A percentile compares a stretch with the other conserved stretches of the same genome.
These are phyloP conservation scores for Ceratosolen solmsi DNA, from an alignment of 1,140 invertebrate genomes.

Conservation along the genomic window DNA sequence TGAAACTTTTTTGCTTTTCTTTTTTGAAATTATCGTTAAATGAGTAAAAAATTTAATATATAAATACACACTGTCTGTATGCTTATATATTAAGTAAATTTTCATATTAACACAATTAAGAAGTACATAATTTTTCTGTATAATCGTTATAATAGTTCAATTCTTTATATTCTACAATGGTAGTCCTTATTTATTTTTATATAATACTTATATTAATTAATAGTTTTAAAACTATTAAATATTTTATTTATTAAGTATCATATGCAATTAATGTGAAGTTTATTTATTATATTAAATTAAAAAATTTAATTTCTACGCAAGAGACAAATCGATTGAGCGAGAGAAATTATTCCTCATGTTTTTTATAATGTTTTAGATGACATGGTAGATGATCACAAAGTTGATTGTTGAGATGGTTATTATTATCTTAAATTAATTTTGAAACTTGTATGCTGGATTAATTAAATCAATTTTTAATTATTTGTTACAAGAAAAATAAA, in stretches of 20 bases:
- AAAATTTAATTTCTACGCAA: constrained; percentile 23
- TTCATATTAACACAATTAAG: background rate
- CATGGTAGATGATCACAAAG: constrained; percentile 17
- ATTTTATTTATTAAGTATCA: constrained; percentile 4
- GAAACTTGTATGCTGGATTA: constrained; percentile 10
- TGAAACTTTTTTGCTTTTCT: constrained; percentile 53
- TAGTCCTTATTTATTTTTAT: background rate
- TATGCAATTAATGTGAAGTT: background rate
- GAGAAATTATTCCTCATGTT: constrained; percentile 27
- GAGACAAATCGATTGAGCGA: constrained; percentile 49
- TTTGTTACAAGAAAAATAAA: background rate
- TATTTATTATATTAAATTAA: constrained; percentile 6
- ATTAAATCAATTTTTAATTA: background rate
- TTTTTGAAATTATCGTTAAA: constrained; percentile 3
- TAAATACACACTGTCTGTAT: background rate
- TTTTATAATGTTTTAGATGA: background rate
- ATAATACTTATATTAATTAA: constrained; percentile 14
- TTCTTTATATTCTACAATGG: background rate
- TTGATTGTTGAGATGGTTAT: constrained; percentile 19
- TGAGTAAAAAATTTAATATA: constrained; percentile 30
- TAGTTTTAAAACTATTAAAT: background rate
- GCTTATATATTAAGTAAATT: background rate
- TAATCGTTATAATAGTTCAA: background rate
- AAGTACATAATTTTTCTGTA: constrained; percentile 12
- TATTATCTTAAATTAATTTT: constrained; percentile 18